phyloP scores from a whole-genome alignment of 2,113 vertebrate genomes.

The Austrofundulus limnaeus region DNA sequence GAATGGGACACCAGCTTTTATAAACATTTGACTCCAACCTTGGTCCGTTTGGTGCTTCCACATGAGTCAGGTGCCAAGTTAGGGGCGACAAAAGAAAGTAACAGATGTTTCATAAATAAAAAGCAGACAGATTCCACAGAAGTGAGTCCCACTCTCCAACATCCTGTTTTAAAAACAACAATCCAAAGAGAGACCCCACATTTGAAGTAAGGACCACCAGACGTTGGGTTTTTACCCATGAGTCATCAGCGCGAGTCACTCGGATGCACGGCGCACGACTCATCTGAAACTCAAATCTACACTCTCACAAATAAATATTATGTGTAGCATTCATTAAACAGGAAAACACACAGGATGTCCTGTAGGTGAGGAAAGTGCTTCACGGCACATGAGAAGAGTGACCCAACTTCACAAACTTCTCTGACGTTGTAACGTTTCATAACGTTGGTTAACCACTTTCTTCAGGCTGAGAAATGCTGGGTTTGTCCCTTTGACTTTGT shows the following conservation, averaged over 20 bases:
- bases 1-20: background rate
- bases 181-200: conserved; percentile 5
- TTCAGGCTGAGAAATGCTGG: background rate
- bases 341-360: background rate
- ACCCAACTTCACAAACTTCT: background rate
- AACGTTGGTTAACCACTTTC: conserved; percentile 3
- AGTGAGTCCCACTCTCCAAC: conserved; percentile 25
- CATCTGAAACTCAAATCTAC: conserved; percentile 28
- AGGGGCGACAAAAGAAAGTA: conserved; percentile 34
- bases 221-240: conserved; percentile 48
- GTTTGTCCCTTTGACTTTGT: conserved; percentile 28
- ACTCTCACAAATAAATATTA: conserved; percentile 13
- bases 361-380: too few species aligned
- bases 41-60: background rate
- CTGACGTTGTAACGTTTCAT: background rate
- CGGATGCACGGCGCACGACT: conserved; percentile 24
- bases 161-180: conserved; percentile 34
- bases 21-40: background rate
- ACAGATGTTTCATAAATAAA: conserved; percentile 18
- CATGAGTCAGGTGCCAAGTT: conserved; percentile 15
- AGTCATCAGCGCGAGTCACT: conserved; percentile 51
- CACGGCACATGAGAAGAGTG: background rate
- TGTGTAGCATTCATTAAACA: background rate
- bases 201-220: background rate
- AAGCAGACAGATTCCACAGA: conserved; percentile 40